A percentile compares a stretch with the other conserved stretches of the same genome.
phyloP scores from a whole-genome alignment of 2,888 invertebrate species.

The Baronia brevicornis region DNA sequence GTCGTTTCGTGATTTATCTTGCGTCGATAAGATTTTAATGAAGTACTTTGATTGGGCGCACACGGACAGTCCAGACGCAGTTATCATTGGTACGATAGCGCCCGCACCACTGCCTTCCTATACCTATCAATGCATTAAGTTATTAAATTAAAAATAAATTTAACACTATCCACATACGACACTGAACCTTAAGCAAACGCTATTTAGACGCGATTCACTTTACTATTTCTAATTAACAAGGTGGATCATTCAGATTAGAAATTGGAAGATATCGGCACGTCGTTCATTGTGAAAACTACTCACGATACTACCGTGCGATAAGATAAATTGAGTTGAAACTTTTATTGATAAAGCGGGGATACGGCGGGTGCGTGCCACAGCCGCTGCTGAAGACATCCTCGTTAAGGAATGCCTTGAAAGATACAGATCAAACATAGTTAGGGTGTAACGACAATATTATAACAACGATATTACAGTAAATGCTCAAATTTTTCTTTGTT shows the following conservation, averaged over 20 bases:
- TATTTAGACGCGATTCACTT: constrained; percentile 31
- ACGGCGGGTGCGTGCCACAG: constrained; percentile 38
- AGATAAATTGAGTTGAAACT: constrained; percentile 67
- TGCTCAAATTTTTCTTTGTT: too few relatives aligned
- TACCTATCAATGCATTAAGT: constrained; percentile 68
- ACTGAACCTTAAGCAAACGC: constrained; percentile 31
- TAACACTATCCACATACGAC: constrained; percentile 25
- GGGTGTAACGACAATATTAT: constrained; percentile 2
- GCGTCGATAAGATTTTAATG: constrained; percentile 75
- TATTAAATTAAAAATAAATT: constrained; percentile 71
- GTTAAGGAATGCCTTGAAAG: constrained; percentile 2
- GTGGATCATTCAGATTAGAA: constrained; percentile 73
- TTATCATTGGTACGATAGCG: constrained; percentile 62
- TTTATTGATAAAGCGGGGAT: constrained; percentile 62
- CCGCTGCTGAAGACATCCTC: background rate
- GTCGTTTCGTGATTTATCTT: constrained; percentile 74
- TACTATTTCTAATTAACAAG: constrained; percentile 55
- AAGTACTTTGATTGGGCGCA: constrained; percentile 74
- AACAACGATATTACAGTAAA: background rate
- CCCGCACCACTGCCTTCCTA: constrained; percentile 61
- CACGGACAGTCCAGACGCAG: constrained; percentile 55
- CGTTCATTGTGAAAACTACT: constrained; percentile 72
- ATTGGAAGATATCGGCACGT: constrained; percentile 72
- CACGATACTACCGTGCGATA: constrained; percentile 68
- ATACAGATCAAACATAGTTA: constrained; percentile 9